Conservation (phyloP, 1,140 invertebrate genomes). For the Apolygus lucorum region DNA sequence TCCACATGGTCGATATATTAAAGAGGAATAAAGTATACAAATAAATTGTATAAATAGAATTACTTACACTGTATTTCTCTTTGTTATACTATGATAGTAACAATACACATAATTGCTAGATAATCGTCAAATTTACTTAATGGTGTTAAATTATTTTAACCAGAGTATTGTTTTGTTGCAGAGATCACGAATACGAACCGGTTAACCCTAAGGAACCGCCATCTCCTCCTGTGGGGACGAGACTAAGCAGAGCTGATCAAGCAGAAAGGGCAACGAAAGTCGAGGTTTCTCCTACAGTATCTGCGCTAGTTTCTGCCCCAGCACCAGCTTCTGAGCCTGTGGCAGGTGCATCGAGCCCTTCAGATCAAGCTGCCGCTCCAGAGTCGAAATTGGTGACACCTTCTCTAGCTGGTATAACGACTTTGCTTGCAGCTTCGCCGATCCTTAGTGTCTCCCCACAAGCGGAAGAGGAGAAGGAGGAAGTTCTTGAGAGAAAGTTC, state of each 20-base stretch:
- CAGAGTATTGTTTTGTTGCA: constrained; percentile 42
- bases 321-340: not conserved
- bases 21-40: not conserved
- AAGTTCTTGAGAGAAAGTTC: constrained; percentile 11
- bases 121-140: too few species aligned
- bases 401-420: not conserved
- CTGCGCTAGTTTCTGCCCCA: not conserved
- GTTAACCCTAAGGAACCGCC: constrained; percentile 41
- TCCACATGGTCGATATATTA: not conserved
- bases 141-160: too few species aligned
- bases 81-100: too few species aligned
- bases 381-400: constrained; percentile 12
- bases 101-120: too few species aligned
- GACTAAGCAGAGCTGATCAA: not conserved
- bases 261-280: not conserved
- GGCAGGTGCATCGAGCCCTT: not conserved
- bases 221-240: not conserved
- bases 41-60: too few species aligned
- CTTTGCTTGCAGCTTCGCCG: constrained; percentile 7
- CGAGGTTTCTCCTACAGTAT: too few species aligned
- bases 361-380: not conserved
- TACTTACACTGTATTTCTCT: too few species aligned
- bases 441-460: not conserved
- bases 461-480: not conserved
- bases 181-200: constrained; percentile 83